phyloP scores from a whole-genome alignment of 2,113 vertebrate genomes.

The Pangasianodon hypophthalmus region DNA sequence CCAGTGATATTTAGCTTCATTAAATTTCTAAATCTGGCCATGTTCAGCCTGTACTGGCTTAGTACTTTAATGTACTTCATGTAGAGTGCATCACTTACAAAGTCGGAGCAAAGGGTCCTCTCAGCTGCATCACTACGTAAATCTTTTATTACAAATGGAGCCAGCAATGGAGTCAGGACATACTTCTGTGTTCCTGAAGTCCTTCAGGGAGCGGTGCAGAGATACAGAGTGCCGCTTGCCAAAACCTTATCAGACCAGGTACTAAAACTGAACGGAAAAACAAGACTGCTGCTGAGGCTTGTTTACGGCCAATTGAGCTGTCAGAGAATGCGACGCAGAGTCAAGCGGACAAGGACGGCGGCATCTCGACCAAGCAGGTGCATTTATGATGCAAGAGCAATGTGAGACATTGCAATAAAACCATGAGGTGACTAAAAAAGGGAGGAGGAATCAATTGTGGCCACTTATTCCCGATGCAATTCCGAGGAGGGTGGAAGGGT shows the following conservation, averaged over 20 bases:
- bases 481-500: neutral
- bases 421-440: neutral
- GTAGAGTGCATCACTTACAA: neutral
- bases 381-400: slow-evolving; percentile 39
- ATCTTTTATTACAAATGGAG: neutral
- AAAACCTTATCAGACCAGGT: slow-evolving; percentile 31
- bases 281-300: slow-evolving; percentile 25
- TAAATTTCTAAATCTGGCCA: neutral
- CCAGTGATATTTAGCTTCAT: neutral
- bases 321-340: slow-evolving; percentile 39
- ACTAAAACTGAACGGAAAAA: slow-evolving; percentile 55
- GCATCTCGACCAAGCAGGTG: slow-evolving; percentile 49
- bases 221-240: slow-evolving; percentile 19
- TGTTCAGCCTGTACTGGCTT: neutral
- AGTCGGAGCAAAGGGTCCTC: neutral
- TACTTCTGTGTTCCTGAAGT: neutral
- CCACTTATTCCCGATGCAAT: neutral
- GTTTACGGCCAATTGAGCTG: slow-evolving; percentile 51
- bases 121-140: neutral
- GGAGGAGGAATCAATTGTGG: neutral
- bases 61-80: neutral
- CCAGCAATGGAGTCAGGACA: neutral
- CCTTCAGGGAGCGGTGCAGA: neutral
- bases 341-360: slow-evolving; percentile 50
- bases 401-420: neutral